Percentiles rank a stretch among this genome's conserved stretches.
Conservation (phyloP, 2,113 vertebrate species). For the Limanda limanda region DNA sequence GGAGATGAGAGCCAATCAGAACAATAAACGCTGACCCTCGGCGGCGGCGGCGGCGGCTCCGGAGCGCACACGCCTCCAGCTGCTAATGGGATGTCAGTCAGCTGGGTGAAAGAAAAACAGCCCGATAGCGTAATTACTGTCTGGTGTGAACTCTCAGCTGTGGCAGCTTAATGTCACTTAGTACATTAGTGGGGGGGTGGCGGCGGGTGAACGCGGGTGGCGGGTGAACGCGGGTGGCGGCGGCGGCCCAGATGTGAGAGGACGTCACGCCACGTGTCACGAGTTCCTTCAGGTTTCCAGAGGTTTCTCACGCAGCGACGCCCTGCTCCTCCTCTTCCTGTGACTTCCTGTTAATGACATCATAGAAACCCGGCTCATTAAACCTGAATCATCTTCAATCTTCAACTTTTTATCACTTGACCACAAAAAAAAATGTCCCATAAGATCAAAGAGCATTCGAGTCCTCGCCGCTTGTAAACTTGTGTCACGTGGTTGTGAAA, state of each 20-base stretch:
- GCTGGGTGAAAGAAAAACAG: constrained; percentile 49
- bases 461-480: no score
- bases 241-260: constrained; percentile 53
- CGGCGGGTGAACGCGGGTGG: background rate
- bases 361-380: no score
- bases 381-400: no score
- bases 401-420: background rate
- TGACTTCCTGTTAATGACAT: background rate
- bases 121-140: constrained; percentile 59
- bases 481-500: no score
- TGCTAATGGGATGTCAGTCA: constrained; percentile 71
- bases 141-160: constrained; percentile 60
- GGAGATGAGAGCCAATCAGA: constrained; percentile 64
- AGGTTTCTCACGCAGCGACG: background rate
- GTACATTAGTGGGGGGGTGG: constrained; percentile 29
- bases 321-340: no score
- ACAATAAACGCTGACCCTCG: constrained; percentile 64
- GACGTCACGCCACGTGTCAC: background rate
- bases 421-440: background rate
- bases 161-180: constrained; percentile 54
- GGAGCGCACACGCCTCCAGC: constrained; percentile 46
- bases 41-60: constrained; percentile 29
- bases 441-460: no score
- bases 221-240: constrained; percentile 20
- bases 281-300: background rate